Percentiles rank a stretch among this genome's conserved stretches.
phyloP scores from a whole-genome alignment of 2,888 invertebrate genomes.

The Diadromus collaris region DNA sequence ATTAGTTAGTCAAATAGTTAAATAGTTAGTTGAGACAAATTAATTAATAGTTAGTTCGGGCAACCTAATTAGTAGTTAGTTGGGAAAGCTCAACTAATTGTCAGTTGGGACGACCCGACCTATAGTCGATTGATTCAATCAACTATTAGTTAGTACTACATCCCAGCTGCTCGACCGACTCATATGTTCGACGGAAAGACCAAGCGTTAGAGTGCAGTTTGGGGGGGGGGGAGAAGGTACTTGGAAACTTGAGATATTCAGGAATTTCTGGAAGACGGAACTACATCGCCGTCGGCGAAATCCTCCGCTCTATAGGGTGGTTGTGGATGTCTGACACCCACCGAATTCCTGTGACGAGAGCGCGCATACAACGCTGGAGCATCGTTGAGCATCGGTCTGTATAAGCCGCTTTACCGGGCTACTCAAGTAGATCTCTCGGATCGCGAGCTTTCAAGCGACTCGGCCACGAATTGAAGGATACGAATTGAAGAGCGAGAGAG shows the following conservation, averaged over 20 bases:
- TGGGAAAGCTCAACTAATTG: too few species aligned
- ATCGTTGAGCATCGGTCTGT: slow-evolving; percentile 39
- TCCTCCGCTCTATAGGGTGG: slow-evolving; percentile 13
- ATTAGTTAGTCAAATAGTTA: too few species aligned
- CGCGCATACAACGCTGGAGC: not conserved
- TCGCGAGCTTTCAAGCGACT: slow-evolving; percentile 45
- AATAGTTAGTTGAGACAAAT: too few species aligned
- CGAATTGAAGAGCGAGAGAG: slow-evolving; percentile 5
- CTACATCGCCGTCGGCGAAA: slow-evolving; percentile 7
- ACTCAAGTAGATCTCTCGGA: slow-evolving; percentile 44
- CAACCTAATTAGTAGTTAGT: too few species aligned
- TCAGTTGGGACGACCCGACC: too few species aligned
- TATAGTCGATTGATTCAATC: too few species aligned
- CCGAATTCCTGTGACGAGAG: slow-evolving; percentile 33
- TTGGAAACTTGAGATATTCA: slow-evolving; percentile 30
- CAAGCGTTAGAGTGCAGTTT: not conserved
- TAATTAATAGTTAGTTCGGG: too few species aligned
- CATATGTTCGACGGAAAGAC: not conserved
- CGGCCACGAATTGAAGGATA: slow-evolving; percentile 17
- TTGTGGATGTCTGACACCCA: slow-evolving; percentile 17
- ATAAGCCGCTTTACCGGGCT: slow-evolving; percentile 56
- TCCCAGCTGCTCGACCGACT: too few species aligned
- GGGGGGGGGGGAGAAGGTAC: not conserved
- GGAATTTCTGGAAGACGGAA: slow-evolving; percentile 6
- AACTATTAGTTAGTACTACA: too few species aligned